phyloP scores from a whole-genome alignment of 2,113 vertebrate genomes.

The Catharus bicknelli region DNA sequence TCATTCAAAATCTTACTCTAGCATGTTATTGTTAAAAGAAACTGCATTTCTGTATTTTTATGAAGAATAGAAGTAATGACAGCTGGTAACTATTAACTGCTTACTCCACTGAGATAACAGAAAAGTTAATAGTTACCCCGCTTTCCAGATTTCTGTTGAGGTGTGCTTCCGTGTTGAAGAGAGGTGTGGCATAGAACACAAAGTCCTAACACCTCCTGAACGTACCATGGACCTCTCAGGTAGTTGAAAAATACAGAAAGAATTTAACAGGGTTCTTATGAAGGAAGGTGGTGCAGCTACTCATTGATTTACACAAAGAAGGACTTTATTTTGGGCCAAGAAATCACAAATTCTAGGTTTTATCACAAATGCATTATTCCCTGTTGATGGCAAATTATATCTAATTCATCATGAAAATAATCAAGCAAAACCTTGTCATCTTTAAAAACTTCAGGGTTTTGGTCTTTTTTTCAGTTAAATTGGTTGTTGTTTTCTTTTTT shows the following conservation, averaged over 20 bases:
- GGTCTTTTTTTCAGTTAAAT: too few relatives aligned
- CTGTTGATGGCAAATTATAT: background rate
- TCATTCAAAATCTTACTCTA: background rate
- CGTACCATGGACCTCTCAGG: background rate
- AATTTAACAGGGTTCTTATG: background rate
- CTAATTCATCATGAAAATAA: background rate
- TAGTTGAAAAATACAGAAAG: background rate
- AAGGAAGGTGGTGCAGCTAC: background rate
- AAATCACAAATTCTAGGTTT: background rate
- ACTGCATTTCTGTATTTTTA: background rate
- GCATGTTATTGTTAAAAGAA: background rate
- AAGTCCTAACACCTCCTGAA: background rate
- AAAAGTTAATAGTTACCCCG: background rate
- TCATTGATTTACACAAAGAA: background rate
- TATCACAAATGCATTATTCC: background rate
- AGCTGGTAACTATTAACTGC: background rate
- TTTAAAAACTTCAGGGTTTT: background rate
- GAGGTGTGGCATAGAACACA: background rate
- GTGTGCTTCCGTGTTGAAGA: background rate
- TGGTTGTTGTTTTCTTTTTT: background rate
- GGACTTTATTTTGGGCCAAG: background rate
- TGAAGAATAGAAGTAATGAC: background rate
- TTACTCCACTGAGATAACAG: background rate
- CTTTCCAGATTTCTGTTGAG: background rate
- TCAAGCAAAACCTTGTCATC: background rate